Evolutionary conservation across 2,888 invertebrate genomes (phyloP), one percentile per base, ranked within the genome.

Genomic region (Sialis fuliginosa): DNA sequence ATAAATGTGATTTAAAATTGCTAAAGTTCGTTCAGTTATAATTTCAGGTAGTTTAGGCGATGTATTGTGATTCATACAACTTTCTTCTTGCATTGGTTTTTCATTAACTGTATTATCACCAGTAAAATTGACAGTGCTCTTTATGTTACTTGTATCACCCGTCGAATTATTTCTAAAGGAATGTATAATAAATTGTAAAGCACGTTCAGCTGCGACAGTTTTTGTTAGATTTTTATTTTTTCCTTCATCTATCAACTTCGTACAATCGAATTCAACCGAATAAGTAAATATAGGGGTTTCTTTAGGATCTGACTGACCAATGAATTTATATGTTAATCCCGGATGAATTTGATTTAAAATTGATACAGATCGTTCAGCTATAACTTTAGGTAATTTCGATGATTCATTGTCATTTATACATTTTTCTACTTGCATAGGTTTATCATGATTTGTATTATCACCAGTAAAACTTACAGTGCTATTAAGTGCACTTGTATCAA

Each of bases 301-400:
- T 7, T 22, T 22, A 58, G 78, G 75, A 59, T 79, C 76, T 8
- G 72, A 51, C 39, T 61, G 60, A 48, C 59, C 61, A 45, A 60
- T 59, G 61, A 82, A 86, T 45, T 71, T 70, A 60, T 84, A 86
- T 48, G 71, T 71, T 5, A 86, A 76, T n/a, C 84, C 83, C 0
- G 88, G 88, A 56, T 82, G 83, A 45, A 84, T 72, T 66, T 92
- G 92, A 60, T 92, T 91, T 33, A 93, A 69, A 39, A 87, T 65
- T 74, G 90, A 89, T 7, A 91, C 86, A 1, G 91, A 88, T 49
- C 87, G 80, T 64, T 85, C 85, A 49, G 72, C 70, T 45, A 62
- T 51, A 37, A 44, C 44, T 62, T 64, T 3, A 61, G 63, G 55
- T 65, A 64, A 51, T 65, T 65, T 37, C 68, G 55, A 66, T 75